Evolutionary conservation across 2,888 invertebrate genomes (phyloP), one percentile per base, ranked within the genome.

Genomic region (Chloromyia formosa): DNA sequence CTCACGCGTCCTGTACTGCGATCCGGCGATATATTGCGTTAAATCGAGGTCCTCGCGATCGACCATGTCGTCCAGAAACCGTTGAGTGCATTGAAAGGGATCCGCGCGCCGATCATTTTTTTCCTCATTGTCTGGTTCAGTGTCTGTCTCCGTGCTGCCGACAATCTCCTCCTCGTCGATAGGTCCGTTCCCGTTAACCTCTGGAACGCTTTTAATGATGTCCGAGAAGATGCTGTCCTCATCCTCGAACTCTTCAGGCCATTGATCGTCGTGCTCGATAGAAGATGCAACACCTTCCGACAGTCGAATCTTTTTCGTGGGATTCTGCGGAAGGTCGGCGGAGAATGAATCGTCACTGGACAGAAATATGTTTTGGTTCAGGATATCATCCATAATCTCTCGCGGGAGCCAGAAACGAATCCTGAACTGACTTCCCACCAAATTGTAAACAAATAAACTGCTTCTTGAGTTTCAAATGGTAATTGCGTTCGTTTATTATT

Each of bases 1-100:
- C 14, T 82, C 81, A 1, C 79, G 77, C 16, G 83, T 83, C 27
- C 80, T 80, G 75, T 85, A 85, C 73, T 85, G 85, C 0, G 82
- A 82, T 1, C 83, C 84, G 35, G 56, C 16, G 22, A 62, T 61
- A 45, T 58, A 68, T 71, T 27, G 62, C 27, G 54, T 71, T 35
- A 35, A 73, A 22, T 60, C 42, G 20, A 62, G 16, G 4, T 54
- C 20, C 10, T 53, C 20, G 12, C 62, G 18, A 5, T 62, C 35
- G 5, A 42, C 56, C 12, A 84, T 78, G 68, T 84, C 84, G 49
- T 80, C 79, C n/a, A 84, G 73, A 74, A 84, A 84, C n/a, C 81
- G 79, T 78, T 84, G 84, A 0, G 85, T 83, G 58, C 81, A 82
- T 78, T 84, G 85, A 10, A 78, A 60, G 4, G 75, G 69, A 12